phyloP scores from a whole-genome alignment of 1,140 invertebrate genomes.

The Popillia japonica region DNA sequence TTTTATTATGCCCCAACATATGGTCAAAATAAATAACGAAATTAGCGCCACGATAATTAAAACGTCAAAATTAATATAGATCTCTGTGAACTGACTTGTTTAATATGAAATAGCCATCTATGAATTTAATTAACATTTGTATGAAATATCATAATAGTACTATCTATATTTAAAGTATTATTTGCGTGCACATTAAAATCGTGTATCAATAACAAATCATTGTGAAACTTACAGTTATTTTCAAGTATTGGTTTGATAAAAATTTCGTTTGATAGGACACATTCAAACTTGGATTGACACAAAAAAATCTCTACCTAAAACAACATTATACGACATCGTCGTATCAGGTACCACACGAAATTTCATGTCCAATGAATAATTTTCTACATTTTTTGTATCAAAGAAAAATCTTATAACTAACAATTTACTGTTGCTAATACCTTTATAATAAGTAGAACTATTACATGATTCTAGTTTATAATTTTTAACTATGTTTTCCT shows the following conservation, averaged over 20 bases:
- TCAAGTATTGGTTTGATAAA: not conserved
- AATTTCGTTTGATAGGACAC: not conserved
- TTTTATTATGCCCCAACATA: no score
- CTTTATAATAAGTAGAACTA: slow-evolving; percentile 2
- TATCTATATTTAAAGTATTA: slow-evolving; percentile 11
- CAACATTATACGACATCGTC: slow-evolving; percentile 17
- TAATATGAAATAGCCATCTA: no score
- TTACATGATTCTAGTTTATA: not conserved
- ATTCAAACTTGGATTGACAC: slow-evolving; percentile 4
- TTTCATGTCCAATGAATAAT: not conserved
- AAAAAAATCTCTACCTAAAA: slow-evolving; percentile 34
- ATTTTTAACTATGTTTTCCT: slow-evolving; percentile 3
- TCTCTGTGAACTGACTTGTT: no score
- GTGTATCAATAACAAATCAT: not conserved
- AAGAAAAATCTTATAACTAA: not conserved
- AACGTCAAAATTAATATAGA: no score
- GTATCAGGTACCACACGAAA: slow-evolving; percentile 17
- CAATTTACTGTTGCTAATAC: slow-evolving; percentile 26
- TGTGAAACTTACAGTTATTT: not conserved
- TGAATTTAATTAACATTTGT: no score
- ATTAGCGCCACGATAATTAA: no score
- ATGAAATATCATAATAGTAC: no score
- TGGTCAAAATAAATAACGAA: no score
- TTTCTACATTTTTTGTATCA: not conserved
- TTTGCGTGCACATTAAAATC: not conserved